Base-by-base conservation (phyloP, 2,797 vertebrate genomes). In the Phrynocephalus guinanensis region DNA sequence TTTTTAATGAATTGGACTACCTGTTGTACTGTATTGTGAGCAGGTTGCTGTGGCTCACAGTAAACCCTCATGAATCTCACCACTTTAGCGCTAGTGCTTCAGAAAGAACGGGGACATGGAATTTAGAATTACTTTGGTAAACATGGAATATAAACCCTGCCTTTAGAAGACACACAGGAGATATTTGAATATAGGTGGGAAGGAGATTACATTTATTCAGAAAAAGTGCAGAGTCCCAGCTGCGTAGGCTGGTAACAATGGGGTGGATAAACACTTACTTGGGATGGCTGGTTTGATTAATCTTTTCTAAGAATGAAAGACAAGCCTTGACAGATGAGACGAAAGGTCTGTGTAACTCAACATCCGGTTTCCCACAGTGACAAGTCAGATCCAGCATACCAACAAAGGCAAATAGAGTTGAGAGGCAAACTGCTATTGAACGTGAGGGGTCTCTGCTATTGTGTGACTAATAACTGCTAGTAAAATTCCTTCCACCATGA, bases 251-350 rank as follows among this genome's bases (percentile, higher is more conserved):
- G 48, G 50, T 70, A 81, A 82, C 83, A 76, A 68, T 82, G 56
- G 28, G 68, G 5, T 84, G 50, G 67, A 81, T 81, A 80, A 66
- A 66, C 30, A 67, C 38, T 22, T 15, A 66, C 28, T 7, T 24
- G 66, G 38, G 7, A 63, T 28, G 75, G 44, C 33, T 88, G 82
- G n/a, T 76, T 80, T 67, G 85, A 67, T 68, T 82, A 88, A 82
- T 68, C 78, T 30, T 82, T 18, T 80, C 70, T 52, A n/a, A 60
- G 24, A 60, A 72, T 72, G 16, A 8, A 80, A 70, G 72, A 33
- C 1, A 6, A 70, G 11, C 56, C 52, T 56, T 79, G 66, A 20
- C 30, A 18, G 73, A 60, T 52, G 28, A 76, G 63, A 78, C 48
- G 1, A 26, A 78, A 52, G 28, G 48, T 79, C 30, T 24, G 11